These are phyloP conservation scores for Erebia ligea DNA, from an alignment of 2,888 invertebrate genomes.

Conservation along the genomic window DNA sequence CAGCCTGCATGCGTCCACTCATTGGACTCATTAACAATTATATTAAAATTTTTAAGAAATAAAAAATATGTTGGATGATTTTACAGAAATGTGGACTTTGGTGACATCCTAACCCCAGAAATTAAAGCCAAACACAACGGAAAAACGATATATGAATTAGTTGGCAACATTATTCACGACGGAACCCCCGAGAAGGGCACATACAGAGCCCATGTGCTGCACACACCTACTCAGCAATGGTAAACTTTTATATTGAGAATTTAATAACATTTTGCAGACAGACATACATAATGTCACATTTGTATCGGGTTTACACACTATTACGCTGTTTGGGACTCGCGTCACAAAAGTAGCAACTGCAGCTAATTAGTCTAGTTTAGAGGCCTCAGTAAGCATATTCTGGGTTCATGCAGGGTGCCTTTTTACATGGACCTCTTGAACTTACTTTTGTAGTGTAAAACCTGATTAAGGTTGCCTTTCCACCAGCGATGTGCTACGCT, in stretches of 20 bases:
- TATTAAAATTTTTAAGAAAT: not conserved
- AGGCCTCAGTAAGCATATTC: too few species aligned
- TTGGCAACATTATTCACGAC: slow-evolving; percentile 99
- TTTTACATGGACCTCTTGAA: too few species aligned
- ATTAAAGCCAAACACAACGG: slow-evolving; percentile 88
- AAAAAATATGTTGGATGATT: not conserved
- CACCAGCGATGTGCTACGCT: too few species aligned
- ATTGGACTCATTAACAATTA: not conserved
- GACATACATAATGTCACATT: too few species aligned
- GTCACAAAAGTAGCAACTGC: too few species aligned
- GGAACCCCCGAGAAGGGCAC: slow-evolving; percentile 98
- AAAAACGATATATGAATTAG: slow-evolving; percentile 96
- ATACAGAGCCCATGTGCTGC: slow-evolving; percentile 96
- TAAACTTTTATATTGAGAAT: slow-evolving; percentile 52
- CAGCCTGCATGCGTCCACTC: too few species aligned
- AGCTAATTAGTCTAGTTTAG: too few species aligned
- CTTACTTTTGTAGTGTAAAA: not conserved
- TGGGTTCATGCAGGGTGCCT: too few species aligned
- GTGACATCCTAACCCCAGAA: slow-evolving; percentile 95
- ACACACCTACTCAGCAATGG: slow-evolving; percentile 93
- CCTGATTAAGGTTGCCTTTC: too few species aligned
- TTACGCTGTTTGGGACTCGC: too few species aligned
- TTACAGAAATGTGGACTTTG: slow-evolving; percentile 96
- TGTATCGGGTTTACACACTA: too few species aligned
- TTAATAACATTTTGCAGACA: too few species aligned